Evolutionary conservation across 2,888 invertebrate species (phyloP), one percentile per base, ranked within the genome.

Genomic region (Polyommatus iphigenia): DNA sequence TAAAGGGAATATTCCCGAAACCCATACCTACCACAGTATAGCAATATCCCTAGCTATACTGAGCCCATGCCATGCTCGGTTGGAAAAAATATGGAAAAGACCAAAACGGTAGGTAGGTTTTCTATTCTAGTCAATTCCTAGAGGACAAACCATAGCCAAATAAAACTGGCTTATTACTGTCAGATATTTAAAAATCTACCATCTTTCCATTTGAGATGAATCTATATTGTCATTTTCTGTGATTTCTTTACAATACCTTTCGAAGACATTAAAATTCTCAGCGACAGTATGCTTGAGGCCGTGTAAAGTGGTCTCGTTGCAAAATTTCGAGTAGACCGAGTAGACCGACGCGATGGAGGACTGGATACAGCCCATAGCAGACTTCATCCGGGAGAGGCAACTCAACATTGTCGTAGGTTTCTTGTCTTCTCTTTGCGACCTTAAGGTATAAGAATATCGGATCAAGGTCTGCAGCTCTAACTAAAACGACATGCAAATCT

Each of bases 211-310:
- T 76, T 46, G 20, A 73, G 32, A 67, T 59, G 36, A 67, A 76
- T 36, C 41, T 36, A 46, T 77, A 79, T 78, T 78, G 77, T 78
- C 50, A 67, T 41, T 67, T 75, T 71, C n/a, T 46, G 1, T 24
- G 67, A 72, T 59, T 71, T 75, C 59, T 72, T 18, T 76, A 36
- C 41, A 72, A 36, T 84, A 93, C 93, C 93, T 89, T 84, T 93
- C 93, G 32, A 90, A 82, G 85, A 88, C 90, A 85, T 93, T 92
- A 3, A 91, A 83, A 81, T 89, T 85, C 0, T 83, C 86, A 15
- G 91, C 87, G 1, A 94, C 93, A 84, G 93, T 92, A 88, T 93
- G 93, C 81, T 91, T 92, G 76, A 93, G 81, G 32, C 94, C 94
- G 83, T 94, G 94, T 86, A 94, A 81, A 0, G 91, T 90, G 24